These are phyloP conservation scores for Halisarca cf. caerulea DNA, from an alignment of 37 sponge, comb jelly and placozoan genomes.

Conservation along the genomic window DNA sequence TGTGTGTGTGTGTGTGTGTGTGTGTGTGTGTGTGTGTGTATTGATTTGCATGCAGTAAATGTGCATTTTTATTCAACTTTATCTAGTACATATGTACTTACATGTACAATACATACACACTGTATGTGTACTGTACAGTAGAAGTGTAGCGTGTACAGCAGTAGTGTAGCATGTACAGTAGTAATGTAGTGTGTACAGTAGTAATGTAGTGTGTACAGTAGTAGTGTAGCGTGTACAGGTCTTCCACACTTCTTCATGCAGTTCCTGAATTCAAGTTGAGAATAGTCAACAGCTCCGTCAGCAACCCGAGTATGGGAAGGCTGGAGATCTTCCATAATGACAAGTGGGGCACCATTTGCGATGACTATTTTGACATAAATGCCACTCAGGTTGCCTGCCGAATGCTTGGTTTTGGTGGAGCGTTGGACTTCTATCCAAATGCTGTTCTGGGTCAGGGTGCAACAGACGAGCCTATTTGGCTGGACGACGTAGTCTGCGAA, in stretches of 20 bases:
- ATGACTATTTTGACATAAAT: slow-evolving; percentile 16
- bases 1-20: not conserved
- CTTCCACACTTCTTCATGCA: too few species aligned
- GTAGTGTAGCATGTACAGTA: too few species aligned
- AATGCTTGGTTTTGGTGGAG: slow-evolving; percentile 19
- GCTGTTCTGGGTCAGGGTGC: not conserved
- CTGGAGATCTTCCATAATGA: not conserved
- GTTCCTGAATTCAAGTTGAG: slow-evolving; percentile 7
- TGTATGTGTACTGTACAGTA: too few species aligned
- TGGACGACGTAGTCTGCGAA: not conserved
- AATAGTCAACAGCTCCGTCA: not conserved
- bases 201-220: too few species aligned
- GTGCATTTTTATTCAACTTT: too few species aligned
- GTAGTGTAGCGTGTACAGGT: too few species aligned
- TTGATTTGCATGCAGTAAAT: too few species aligned
- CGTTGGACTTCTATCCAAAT: not conserved
- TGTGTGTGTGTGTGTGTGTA: not conserved
- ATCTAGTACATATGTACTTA: too few species aligned
- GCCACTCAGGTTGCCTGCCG: not conserved
- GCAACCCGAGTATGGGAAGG: not conserved
- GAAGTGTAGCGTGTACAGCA: too few species aligned
- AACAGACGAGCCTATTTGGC: not conserved
- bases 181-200: too few species aligned
- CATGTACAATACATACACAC: too few species aligned
- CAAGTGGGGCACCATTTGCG: slow-evolving; percentile 20